Base-by-base conservation (phyloP, 2,113 vertebrate species). In the Hemiprocne comata region DNA sequence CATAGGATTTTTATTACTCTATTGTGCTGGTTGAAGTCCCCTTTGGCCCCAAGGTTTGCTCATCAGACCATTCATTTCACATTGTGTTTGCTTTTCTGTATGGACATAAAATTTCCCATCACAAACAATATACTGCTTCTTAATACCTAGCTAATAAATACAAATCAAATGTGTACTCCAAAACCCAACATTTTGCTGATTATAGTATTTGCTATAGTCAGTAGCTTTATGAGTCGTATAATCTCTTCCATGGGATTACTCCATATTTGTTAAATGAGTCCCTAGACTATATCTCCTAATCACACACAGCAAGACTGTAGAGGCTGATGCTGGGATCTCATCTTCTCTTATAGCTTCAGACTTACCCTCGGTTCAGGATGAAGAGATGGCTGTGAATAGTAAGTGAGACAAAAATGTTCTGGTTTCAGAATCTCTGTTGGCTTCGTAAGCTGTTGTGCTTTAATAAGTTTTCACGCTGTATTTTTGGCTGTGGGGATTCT, bases 401-500 rank as follows among this genome's bases (percentile, higher is more conserved):
- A 85, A 92, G 62, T 0, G 6, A 86, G 54, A 60, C 64, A 58
- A 71, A 91, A 80, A 42, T 53, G 42, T 36, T 87, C 69, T 62
- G 44, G 67, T 74, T 95, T 92, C 29, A 81, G 61, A 87, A 67
- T 77, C 67, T 77, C 14, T 77, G 26, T 53, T 58, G 50, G 64
- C 42, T 85, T 82, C 36, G 7, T 82, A 91, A 85, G n/a, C 23
- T 69, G 10, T 51, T 71, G 38, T 70, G 36, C 54, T 87, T 85
- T 82, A 85, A 91, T 91, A 82, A 85, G 92, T 93, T 85, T 91
- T 89, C 85, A 65, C 87, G 29, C 71, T 82, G 78, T 46, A 58
- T 58, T 91, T 96, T 94, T 91, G 71, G 28, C 64, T 73, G 13
- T 46, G 7, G 81, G 46, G 51, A 58, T 82, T 87, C 38, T 64